Conservation (phyloP, 2,113 vertebrate species). For the Galeopterus variegatus region DNA sequence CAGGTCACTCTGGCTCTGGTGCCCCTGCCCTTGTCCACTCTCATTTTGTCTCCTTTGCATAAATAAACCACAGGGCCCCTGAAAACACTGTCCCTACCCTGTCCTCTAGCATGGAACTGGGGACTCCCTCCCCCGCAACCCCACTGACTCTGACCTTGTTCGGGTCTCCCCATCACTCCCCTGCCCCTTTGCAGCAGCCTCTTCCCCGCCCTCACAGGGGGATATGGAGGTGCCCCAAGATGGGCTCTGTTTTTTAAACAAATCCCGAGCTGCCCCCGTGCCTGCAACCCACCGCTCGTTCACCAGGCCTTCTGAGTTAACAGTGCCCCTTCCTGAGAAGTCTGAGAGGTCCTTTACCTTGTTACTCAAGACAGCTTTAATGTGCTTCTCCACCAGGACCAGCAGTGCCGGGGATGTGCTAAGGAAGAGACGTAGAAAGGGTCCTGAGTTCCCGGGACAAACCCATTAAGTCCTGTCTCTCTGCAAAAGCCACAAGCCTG, state of each 20-base stretch:
- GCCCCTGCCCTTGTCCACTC: not conserved
- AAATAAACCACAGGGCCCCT: not conserved
- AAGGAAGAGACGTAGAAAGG: not conserved
- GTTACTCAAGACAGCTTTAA: not conserved
- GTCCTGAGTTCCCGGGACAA: not conserved
- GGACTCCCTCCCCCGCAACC: not conserved
- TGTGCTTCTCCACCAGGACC: not conserved
- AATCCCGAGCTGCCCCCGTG: not conserved
- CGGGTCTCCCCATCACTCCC: not conserved
- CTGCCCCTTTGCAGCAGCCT: accelerated
- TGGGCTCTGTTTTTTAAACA: not conserved
- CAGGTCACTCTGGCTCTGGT: not conserved
- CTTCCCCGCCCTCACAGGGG: not conserved
- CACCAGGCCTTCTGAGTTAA: accelerated
- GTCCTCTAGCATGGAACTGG: not conserved
- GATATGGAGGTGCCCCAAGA: not conserved
- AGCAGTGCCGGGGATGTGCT: not conserved
- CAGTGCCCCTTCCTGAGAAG: accelerated
- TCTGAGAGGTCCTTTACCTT: not conserved
- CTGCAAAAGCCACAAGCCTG: not conserved
- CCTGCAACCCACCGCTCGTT: no score
- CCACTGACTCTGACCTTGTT: accelerated
- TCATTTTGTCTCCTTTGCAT: not conserved
- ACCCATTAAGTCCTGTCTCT: accelerated
- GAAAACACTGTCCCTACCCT: not conserved